Conservation (phyloP, 2,888 invertebrate species). For the Minunthozetes semirufus region DNA sequence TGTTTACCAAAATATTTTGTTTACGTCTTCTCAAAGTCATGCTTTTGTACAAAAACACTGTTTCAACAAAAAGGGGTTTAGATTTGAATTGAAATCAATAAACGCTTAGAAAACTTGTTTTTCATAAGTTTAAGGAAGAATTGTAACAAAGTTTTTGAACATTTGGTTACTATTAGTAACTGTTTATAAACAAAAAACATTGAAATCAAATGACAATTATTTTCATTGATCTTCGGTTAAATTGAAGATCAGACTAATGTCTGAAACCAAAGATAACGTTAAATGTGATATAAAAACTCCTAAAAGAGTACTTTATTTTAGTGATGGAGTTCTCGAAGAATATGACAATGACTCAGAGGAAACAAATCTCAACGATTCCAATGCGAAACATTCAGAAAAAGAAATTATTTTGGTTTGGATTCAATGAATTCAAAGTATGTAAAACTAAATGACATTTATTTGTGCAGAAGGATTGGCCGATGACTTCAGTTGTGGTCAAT, state of each 20-base stretch:
- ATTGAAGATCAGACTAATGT: background rate
- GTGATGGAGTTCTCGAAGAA: conserved; percentile 41
- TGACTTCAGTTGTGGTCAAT: background rate
- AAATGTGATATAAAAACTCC: conserved; percentile 23
- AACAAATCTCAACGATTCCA: background rate
- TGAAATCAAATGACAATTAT: too few species aligned
- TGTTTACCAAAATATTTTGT: too few species aligned
- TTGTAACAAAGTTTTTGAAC: too few species aligned
- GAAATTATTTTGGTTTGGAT: background rate
- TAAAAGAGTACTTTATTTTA: conserved; percentile 40
- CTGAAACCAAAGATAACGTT: background rate
- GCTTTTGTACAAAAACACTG: too few species aligned
- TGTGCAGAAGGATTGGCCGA: background rate
- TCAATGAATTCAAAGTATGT: background rate
- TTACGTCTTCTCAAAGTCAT: too few species aligned
- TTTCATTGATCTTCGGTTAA: too few species aligned
- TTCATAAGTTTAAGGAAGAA: too few species aligned
- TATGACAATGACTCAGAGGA: conserved; percentile 22
- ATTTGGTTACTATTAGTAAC: too few species aligned
- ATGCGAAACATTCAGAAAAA: background rate
- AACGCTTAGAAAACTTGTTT: too few species aligned
- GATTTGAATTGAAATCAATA: too few species aligned
- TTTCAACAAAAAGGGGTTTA: too few species aligned
- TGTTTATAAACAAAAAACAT: too few species aligned
- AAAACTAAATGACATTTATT: background rate